Base-by-base conservation (phyloP, 2,797 vertebrate genomes). In the Anniella stebbinsi region DNA sequence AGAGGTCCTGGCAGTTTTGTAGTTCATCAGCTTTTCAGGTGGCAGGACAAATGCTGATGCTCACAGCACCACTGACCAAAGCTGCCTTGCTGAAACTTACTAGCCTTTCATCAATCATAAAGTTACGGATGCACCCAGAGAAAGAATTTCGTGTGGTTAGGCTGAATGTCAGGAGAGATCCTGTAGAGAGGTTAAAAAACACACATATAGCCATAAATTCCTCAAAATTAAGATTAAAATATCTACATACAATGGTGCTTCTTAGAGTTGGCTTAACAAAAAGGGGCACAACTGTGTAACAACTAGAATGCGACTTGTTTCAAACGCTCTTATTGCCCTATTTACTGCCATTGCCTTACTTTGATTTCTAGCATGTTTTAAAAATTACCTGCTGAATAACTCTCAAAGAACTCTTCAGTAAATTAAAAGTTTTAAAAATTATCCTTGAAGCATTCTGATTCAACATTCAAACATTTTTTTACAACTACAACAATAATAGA, bases 51-150 rank as follows among this genome's bases (percentile, higher is more conserved):
- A 96, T 96, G 73, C 98, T 98, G 67, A 99, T 97, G 92, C 98
- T 98, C 86, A 99, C 98, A 0, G 98, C 98, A 7, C 99, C 99
- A 0, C 97, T 98, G 92, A 99, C 98, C 93, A 99, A 95, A 60
- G 96, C 97, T 9, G 98, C 98, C 96, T 98, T 98, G 92, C 95
- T 98, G 95, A 99, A 98, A 97, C 97, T 98, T 87, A 98, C 98
- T 41, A 92, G 95, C 85, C 94, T 98, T 92, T 98, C 97, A 33
- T 98, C 98, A 92, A 99, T 97, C 93, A 96, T 96, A 93, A 99
- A 97, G 94, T 98, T 98, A 94, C 98, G 98, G 95, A 99, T 96
- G 77, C 99, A 99, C 93, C 99, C 99, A 36, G 98, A 97, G 87
- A 98, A 99, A 72, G 98, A 97, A 83, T 96, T 98, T 87, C 94